Conservation (phyloP, 2,888 invertebrate genomes). For the Lutraria lutraria region DNA sequence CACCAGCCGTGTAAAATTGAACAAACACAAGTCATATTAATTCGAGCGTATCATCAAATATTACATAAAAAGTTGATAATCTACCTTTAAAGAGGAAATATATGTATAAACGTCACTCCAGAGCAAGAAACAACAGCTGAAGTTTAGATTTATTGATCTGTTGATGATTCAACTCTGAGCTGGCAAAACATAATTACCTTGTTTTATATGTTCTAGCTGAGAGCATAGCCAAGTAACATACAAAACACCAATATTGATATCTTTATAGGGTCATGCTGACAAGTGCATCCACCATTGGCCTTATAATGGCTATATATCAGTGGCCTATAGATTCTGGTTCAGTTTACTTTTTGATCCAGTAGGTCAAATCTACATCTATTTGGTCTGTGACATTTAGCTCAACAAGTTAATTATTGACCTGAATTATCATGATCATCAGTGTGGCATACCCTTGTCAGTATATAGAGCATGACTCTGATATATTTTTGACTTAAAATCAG, state of each 20-base stretch:
- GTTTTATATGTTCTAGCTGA: neutral
- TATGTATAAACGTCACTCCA: neutral
- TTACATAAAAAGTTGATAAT: neutral
- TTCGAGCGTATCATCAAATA: neutral
- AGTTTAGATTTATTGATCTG: conserved; percentile 10
- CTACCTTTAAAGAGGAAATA: neutral
- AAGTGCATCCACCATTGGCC: neutral
- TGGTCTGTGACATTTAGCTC: too few relatives aligned
- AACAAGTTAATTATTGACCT: too few relatives aligned
- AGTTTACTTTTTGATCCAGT: too few relatives aligned
- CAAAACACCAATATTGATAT: neutral
- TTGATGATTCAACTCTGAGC: conserved; percentile 12
- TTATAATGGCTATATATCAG: neutral
- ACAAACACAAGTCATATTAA: neutral
- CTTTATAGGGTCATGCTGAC: neutral
- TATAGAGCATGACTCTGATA: too few relatives aligned
- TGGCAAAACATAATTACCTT: neutral
- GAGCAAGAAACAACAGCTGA: neutral
- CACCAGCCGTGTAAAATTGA: neutral
- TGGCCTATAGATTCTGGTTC: too few relatives aligned
- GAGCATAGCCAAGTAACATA: neutral
- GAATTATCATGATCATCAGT: too few relatives aligned
- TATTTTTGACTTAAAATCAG: too few relatives aligned
- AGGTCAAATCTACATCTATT: too few relatives aligned
- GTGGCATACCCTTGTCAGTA: too few relatives aligned